Evolutionary conservation across 2,888 invertebrate genomes (phyloP), one percentile per base, ranked within the genome.

Genomic region (Hymenopus coronatus): DNA sequence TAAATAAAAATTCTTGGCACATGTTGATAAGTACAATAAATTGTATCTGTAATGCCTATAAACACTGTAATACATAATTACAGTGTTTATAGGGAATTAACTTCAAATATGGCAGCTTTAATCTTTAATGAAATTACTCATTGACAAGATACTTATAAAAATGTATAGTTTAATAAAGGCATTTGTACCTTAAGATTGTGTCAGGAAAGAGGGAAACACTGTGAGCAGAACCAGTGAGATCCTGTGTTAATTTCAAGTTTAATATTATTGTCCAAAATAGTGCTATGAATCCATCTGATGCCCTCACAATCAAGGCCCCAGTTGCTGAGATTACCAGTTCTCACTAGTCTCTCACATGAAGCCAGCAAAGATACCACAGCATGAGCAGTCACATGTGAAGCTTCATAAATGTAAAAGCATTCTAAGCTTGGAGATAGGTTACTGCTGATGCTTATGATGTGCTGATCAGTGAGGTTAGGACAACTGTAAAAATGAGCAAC

Each of bases 401-500:
- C 93, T 88, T 93, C 93, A 89, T 93, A 93, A 81, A 94, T 92
- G 89, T 93, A 94, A 88, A 94, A 93, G 89, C 93, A 93, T 70
- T 92, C 92, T 91, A 90, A 84, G 28, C 88, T 40, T 81, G 83
- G 84, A 7, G 88, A 89, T 12, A 87, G 46, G 28, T 28, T 70
- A 28, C 46, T 28, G 85, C 46, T 84, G n/a, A 85, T 30, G 28
- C 84, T 81, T 70, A 92, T 92, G 12, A 93, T 90, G 87, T 93
- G 92, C 46, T 92, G 91, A 84, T 93, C 93, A n/a, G 92, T 92
- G 25, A 93, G 90, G 90, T 93, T 93, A 87, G 92, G 92, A 90
- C 93, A 93, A 89, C 92, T 93, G 91, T 93, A 93, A 27, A 93
- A 92, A 87, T 94, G 93, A 3, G 93, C 90, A 3, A 93, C 92